Evolutionary conservation across 2,113 vertebrate genomes (phyloP).

Genomic region (Zootoca vivipara): DNA sequence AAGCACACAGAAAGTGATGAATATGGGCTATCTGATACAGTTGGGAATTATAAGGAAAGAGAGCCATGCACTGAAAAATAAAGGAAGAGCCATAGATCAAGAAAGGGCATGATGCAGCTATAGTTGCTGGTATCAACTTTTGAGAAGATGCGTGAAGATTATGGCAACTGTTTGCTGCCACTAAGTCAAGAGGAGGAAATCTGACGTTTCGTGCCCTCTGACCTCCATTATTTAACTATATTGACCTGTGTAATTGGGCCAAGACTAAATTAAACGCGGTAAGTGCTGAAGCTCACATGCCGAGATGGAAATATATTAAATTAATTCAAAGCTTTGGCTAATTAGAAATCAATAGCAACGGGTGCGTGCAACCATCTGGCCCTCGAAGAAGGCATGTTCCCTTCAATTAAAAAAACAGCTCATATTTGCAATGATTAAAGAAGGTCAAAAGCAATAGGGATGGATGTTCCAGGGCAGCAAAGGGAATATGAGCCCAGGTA

Average conservation of each 20-base stretch:
- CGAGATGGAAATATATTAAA: constrained; percentile 55
- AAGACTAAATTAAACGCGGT: constrained; percentile 48
- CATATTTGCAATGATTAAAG: constrained; percentile 46
- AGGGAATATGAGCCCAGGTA: constrained; percentile 30
- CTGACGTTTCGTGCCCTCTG: constrained; percentile 12
- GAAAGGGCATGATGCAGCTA: constrained; percentile 39
- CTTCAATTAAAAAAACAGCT: constrained; percentile 32
- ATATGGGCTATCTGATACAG: constrained; percentile 30
- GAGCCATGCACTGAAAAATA: constrained; percentile 22
- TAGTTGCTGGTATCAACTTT: constrained; percentile 53
- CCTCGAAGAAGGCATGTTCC: constrained; percentile 38
- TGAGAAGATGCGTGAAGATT: constrained; percentile 48
- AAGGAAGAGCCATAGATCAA: constrained; percentile 34
- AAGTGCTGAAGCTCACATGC: constrained; percentile 46
- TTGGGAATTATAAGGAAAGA: constrained; percentile 34
- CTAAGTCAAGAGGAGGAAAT: constrained; percentile 48
- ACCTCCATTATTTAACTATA: constrained; percentile 42
- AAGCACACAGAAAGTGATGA: constrained; percentile 34
- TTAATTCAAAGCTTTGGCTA: constrained; percentile 45
- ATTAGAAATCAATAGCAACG: constrained; percentile 50
- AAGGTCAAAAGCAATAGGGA: constrained; percentile 31
- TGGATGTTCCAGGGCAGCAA: constrained; percentile 17
- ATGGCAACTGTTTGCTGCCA: constrained; percentile 35
- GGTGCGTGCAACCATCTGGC: constrained; percentile 32
- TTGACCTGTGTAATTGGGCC: constrained; percentile 48